Percentiles rank a stretch among this genome's conserved stretches.
Conservation (phyloP, 2,113 vertebrate genomes). For the Myrmecobius fasciatus region DNA sequence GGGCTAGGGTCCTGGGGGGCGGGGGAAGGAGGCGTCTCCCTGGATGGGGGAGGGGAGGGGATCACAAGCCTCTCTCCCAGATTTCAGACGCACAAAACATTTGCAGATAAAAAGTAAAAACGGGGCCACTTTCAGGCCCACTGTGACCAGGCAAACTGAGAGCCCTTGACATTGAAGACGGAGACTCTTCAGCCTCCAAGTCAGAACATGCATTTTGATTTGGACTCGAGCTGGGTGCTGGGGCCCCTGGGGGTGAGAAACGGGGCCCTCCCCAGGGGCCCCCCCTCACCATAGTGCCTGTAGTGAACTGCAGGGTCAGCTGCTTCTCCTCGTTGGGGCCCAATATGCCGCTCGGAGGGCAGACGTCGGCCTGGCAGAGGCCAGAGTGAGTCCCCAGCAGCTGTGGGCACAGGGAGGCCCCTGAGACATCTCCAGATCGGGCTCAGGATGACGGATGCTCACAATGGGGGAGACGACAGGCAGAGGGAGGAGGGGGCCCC, state of each 20-base stretch:
- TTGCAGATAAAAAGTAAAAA: neutral
- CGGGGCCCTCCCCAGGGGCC: neutral
- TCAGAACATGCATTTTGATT: neutral
- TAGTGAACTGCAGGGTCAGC: constrained; percentile 85
- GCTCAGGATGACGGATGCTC: neutral
- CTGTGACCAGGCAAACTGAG: neutral
- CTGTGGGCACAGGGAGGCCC: constrained; percentile 72
- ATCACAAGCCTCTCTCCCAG: neutral
- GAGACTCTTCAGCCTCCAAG: too few relatives aligned
- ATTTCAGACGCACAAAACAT: neutral
- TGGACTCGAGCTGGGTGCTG: too few relatives aligned
- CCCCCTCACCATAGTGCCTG: constrained; percentile 83
- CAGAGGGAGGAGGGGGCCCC: too few relatives aligned
- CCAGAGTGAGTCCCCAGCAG: constrained; percentile 87
- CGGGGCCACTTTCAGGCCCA: neutral
- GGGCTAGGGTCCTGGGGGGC: too few relatives aligned
- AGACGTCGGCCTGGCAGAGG: constrained; percentile 82
- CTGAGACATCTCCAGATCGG: neutral
- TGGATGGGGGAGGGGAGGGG: neutral
- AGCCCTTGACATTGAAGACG: neutral
- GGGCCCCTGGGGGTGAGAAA: neutral
- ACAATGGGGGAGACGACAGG: too few relatives aligned
- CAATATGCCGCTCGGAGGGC: constrained; percentile 85
- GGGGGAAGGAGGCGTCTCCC: neutral
- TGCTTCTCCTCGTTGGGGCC: constrained; percentile 87